These are phyloP conservation scores for Oxycera nigricornis DNA, from an alignment of 2,888 invertebrate genomes.

Conservation along the genomic window DNA sequence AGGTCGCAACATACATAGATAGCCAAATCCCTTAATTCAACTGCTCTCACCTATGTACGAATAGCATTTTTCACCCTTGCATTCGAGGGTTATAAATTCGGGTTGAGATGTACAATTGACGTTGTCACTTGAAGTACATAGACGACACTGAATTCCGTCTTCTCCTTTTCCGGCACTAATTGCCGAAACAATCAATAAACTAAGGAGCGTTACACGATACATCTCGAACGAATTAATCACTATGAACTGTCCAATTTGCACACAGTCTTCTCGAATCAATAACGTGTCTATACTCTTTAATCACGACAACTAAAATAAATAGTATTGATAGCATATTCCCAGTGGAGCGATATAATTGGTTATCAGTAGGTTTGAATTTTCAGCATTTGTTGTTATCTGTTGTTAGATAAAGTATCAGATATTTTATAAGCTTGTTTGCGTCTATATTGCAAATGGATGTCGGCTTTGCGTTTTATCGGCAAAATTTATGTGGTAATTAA, in stretches of 20 bases:
- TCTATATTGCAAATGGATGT: no score
- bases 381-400: background rate
- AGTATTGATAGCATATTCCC: conserved; percentile 4
- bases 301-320: background rate
- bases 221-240: no score
- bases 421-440: background rate
- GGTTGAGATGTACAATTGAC: background rate
- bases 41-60: conserved; percentile 1
- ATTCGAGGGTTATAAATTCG: background rate
- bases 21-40: no score
- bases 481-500: no score
- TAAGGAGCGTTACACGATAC: no score
- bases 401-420: conserved; percentile 6
- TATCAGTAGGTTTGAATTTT: conserved; percentile 8
- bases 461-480: no score
- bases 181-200: no score
- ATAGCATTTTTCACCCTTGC: background rate
- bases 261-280: background rate
- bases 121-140: background rate
- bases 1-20: no score
- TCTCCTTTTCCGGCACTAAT: no score
- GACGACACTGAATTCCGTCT: background rate
- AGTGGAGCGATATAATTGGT: conserved; percentile 5
- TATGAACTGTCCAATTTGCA: background rate
- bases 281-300: background rate